These are phyloP conservation scores for Acronicta alni DNA, from an alignment of 2,888 invertebrate genomes.

Conservation along the genomic window DNA sequence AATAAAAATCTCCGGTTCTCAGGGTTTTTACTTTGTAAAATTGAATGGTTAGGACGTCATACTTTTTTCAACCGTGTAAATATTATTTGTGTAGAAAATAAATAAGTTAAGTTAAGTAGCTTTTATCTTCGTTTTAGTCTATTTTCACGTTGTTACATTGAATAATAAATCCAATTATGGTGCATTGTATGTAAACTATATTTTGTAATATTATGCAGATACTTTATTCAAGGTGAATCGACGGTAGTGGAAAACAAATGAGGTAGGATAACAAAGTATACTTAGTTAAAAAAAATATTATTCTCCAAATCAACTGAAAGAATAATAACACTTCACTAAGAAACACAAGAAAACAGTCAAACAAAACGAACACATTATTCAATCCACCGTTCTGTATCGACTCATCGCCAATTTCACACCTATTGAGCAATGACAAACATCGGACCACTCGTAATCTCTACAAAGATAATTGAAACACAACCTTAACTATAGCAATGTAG, in stretches of 20 bases:
- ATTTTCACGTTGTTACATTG: neutral
- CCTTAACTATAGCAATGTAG: slow-evolving; percentile 44
- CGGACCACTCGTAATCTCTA: slow-evolving; percentile 49
- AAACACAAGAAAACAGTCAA: slow-evolving; percentile 37
- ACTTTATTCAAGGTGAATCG: neutral
- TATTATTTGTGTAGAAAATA: slow-evolving; percentile 3
- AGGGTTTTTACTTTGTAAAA: slow-evolving; percentile 16
- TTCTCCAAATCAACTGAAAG: no score
- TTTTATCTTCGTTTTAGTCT: neutral
- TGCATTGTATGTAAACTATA: slow-evolving; percentile 31
- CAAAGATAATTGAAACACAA: slow-evolving; percentile 49
- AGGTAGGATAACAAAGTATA: no score
- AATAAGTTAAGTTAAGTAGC: neutral
- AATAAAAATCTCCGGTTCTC: slow-evolving; percentile 39
- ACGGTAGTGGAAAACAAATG: no score
- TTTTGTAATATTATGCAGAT: neutral
- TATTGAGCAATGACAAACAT: slow-evolving; percentile 74
- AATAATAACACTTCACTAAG: no score
- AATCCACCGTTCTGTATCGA: slow-evolving; percentile 67
- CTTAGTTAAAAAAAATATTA: no score
- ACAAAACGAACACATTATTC: slow-evolving; percentile 66
- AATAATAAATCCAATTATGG: slow-evolving; percentile 13
- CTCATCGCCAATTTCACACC: slow-evolving; percentile 77
- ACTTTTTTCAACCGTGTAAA: slow-evolving; percentile 4
- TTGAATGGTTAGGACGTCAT: slow-evolving; percentile 29